Conservation (phyloP, 2,797 vertebrate species). For the Urophycis tenuis region DNA sequence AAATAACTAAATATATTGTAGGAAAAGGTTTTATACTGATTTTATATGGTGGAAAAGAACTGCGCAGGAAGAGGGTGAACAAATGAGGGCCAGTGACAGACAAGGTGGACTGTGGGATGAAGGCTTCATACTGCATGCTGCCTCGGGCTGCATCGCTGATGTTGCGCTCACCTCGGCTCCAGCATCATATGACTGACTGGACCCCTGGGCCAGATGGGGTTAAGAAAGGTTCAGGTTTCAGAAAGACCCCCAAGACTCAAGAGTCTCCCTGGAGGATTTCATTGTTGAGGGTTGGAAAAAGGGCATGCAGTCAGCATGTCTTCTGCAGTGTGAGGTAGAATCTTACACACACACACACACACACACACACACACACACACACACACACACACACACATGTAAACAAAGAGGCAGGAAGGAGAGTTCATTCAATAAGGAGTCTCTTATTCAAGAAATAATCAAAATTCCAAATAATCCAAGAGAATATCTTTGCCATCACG, state of each 20-base stretch:
- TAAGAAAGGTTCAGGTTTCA: conserved; percentile 19
- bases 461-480: too few species aligned
- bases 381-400: background rate
- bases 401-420: conserved; percentile 3
- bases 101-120: background rate
- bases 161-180: conserved; percentile 15
- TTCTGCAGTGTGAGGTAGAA: conserved; percentile 35
- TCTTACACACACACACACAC: conserved; percentile 6
- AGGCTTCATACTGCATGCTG: conserved; percentile 27
- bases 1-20: too few species aligned
- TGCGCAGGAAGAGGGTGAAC: background rate
- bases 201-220: conserved; percentile 27
- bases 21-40: too few species aligned
- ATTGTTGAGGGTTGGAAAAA: conserved; percentile 12
- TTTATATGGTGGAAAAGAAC: background rate
- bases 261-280: conserved; percentile 19
- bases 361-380: background rate
- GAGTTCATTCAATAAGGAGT: conserved; percentile 48
- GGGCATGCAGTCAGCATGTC: conserved; percentile 23
- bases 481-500: conserved; percentile 14
- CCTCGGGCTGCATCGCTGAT: conserved; percentile 18
- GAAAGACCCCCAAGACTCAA: conserved; percentile 20
- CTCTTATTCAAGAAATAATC: conserved; percentile 20
- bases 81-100: background rate
- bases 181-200: conserved; percentile 16